phyloP scores from a whole-genome alignment of 1,140 invertebrate species.

The Drosophila busckii region DNA sequence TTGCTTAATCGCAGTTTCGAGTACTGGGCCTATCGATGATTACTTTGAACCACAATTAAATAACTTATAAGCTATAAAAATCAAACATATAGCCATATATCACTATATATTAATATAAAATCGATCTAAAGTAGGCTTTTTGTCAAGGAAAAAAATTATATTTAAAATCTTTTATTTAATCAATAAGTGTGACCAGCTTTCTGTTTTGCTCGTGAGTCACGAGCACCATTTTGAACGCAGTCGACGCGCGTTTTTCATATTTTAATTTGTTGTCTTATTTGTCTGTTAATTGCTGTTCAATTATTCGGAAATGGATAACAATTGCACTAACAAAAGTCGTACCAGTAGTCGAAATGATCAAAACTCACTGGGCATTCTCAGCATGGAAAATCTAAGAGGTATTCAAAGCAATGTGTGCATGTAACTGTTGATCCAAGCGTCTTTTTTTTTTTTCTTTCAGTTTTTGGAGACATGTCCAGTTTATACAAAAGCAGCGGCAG shows the following conservation, averaged over 20 bases:
- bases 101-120: too few species aligned
- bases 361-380: conserved; percentile 64
- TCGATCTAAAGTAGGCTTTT: too few species aligned
- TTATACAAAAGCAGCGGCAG: conserved; percentile 29
- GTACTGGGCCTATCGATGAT: too few species aligned
- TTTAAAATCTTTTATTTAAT: too few species aligned
- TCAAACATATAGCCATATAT: too few species aligned
- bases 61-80: too few species aligned
- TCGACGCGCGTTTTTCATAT: conserved; percentile 49
- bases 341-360: conserved; percentile 41
- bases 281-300: conserved; percentile 5
- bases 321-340: conserved; percentile 8
- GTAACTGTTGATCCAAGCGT: not conserved
- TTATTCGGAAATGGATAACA: conserved; percentile 47
- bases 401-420: not conserved
- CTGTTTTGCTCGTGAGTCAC: conserved; percentile 5
- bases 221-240: conserved; percentile 53
- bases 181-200: conserved; percentile 10
- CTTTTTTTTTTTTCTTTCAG: conserved; percentile 18
- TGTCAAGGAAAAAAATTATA: too few species aligned
- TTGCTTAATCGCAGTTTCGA: too few species aligned
- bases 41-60: too few species aligned
- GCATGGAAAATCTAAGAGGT: conserved; percentile 67
- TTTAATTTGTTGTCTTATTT: conserved; percentile 21
- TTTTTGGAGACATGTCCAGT: conserved; percentile 61